A percentile compares a stretch with the other conserved stretches of the same genome.
Evolutionary conservation across 2,797 vertebrate genomes (phyloP).

Genomic region (Lepus oiostolus): DNA sequence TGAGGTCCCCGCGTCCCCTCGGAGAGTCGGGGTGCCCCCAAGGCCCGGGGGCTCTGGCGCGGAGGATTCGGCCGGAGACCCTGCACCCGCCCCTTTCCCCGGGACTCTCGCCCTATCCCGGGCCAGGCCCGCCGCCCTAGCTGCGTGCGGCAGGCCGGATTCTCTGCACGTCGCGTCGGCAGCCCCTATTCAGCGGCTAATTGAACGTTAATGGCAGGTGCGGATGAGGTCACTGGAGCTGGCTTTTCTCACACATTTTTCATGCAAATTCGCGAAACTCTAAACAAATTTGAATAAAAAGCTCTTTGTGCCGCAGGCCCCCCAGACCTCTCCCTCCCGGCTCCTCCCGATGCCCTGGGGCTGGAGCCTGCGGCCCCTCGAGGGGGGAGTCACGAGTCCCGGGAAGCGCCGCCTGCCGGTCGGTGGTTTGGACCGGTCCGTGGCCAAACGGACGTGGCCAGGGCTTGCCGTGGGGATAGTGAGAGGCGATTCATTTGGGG

Average conservation of each 20-base stretch:
- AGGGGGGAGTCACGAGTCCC: background rate
- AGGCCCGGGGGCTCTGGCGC: slow-evolving; percentile 62
- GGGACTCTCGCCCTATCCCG: background rate
- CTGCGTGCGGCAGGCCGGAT: slow-evolving; percentile 87
- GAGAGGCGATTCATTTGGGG: background rate
- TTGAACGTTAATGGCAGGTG: slow-evolving; percentile 96
- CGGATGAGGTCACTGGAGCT: slow-evolving; percentile 92
- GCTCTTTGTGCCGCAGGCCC: slow-evolving; percentile 88
- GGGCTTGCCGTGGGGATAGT: background rate
- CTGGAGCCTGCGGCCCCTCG: slow-evolving; percentile 29
- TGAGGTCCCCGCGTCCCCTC: background rate
- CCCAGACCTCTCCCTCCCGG: slow-evolving; percentile 50
- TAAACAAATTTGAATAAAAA: slow-evolving; percentile 94
- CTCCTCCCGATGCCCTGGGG: slow-evolving; percentile 71
- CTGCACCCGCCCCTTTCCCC: background rate
- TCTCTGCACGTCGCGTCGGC: slow-evolving; percentile 91
- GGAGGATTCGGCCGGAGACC: slow-evolving; percentile 4
- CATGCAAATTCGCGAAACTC: slow-evolving; percentile 93
- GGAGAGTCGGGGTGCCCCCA: background rate
- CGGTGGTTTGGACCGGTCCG: background rate
- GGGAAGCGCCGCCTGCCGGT: slow-evolving; percentile 63
- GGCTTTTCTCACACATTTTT: slow-evolving; percentile 94
- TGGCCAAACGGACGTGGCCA: background rate
- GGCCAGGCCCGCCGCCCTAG: background rate
- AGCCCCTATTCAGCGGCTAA: slow-evolving; percentile 92